Evolutionary conservation across 2,888 invertebrate genomes (phyloP).

Genomic region (Phasia obesa): DNA sequence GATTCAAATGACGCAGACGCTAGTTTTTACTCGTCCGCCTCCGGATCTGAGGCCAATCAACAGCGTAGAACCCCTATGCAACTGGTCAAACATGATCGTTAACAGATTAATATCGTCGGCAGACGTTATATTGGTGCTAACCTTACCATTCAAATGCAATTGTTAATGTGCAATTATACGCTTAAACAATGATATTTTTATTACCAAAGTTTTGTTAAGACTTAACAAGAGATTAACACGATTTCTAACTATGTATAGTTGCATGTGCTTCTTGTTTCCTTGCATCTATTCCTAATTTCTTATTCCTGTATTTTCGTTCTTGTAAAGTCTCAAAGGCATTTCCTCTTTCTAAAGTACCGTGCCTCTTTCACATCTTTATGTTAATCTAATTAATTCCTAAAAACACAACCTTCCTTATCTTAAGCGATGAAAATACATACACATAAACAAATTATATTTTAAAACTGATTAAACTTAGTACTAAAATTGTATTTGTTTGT

Average conservation of each 20-base stretch:
- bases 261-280: conserved; percentile 47
- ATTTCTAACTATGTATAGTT: conserved; percentile 25
- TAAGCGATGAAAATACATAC: neutral
- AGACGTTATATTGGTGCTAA: conserved; percentile 58
- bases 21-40: conserved; percentile 67
- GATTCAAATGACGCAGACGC: conserved; percentile 83
- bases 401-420: conserved; percentile 2
- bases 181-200: conserved; percentile 64
- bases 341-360: conserved; percentile 38
- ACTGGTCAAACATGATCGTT: conserved; percentile 82
- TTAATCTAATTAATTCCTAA: conserved; percentile 24
- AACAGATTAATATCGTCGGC: conserved; percentile 19
- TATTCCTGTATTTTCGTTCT: conserved; percentile 34
- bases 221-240: conserved; percentile 58
- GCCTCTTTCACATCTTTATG: conserved; percentile 22
- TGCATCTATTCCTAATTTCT: conserved; percentile 35
- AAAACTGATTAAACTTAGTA: neutral
- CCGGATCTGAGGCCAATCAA: conserved; percentile 61
- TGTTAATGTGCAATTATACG: conserved; percentile 71
- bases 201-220: conserved; percentile 70
- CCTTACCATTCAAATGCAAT: conserved; percentile 55
- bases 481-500: neutral
- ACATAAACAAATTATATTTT: no score
- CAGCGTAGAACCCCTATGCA: conserved; percentile 77
- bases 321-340: conserved; percentile 46